Evolutionary conservation across 2,113 vertebrate species (phyloP).

Genomic region (Typhlomys cinereus): DNA sequence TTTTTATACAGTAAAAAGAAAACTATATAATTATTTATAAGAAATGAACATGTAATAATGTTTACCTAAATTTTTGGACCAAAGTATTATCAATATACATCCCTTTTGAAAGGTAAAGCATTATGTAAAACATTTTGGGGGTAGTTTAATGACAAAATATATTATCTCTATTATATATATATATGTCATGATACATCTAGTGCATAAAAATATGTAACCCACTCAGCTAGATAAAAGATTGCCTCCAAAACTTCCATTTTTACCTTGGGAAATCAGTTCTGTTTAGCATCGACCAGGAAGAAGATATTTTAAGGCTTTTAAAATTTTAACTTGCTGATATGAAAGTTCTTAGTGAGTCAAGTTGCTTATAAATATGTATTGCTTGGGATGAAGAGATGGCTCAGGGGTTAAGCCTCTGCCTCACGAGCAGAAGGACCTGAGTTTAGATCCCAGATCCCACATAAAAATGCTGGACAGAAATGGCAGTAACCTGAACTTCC

Average conservation of each 20-base stretch:
- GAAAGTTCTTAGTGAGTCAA: slow-evolving; percentile 10
- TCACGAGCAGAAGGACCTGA: no score
- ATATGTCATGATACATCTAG: neutral
- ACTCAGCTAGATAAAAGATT: neutral
- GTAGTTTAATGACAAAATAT: slow-evolving; percentile 31
- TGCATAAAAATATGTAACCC: slow-evolving; percentile 10
- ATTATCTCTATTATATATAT: neutral
- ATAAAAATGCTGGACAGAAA: no score
- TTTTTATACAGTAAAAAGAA: slow-evolving; percentile 52
- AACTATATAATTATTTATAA: slow-evolving; percentile 45
- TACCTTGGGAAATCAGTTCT: neutral
- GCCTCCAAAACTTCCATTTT: slow-evolving; percentile 38
- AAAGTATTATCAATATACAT: neutral
- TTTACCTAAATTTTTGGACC: slow-evolving; percentile 28
- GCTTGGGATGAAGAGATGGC: no score
- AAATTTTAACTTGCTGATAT: slow-evolving; percentile 22
- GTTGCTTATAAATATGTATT: slow-evolving; percentile 11
- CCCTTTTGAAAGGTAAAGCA: slow-evolving; percentile 5
- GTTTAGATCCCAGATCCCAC: no score
- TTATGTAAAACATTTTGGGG: neutral
- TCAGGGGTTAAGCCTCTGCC: no score
- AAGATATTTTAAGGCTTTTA: neutral
- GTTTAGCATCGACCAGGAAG: neutral
- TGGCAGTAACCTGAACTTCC: no score
- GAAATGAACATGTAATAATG: neutral